phyloP scores from a whole-genome alignment of 2,888 invertebrate species.

The Drosophila meridiana region DNA sequence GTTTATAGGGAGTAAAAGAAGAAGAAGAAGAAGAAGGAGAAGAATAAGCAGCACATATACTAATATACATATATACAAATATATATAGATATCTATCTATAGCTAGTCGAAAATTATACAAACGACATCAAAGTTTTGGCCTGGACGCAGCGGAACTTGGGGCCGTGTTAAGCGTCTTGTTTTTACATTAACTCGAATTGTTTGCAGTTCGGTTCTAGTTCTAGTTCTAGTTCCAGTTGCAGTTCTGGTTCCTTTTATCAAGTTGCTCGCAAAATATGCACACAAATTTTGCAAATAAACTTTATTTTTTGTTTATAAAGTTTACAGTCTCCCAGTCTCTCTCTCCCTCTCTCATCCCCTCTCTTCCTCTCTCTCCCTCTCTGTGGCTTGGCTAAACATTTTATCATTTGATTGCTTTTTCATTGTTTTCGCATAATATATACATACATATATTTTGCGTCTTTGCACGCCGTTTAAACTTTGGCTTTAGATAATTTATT shows the following conservation, averaged over 20 bases:
- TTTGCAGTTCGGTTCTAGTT: slow-evolving; percentile 53
- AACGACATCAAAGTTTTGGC: slow-evolving; percentile 55
- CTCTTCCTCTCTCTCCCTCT: slow-evolving; percentile 4
- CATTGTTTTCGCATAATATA: slow-evolving; percentile 73
- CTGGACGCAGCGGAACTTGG: too few relatives aligned
- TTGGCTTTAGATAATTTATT: background rate
- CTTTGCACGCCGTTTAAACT: slow-evolving; percentile 38
- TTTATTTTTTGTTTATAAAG: slow-evolving; percentile 41
- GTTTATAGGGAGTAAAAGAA: slow-evolving; percentile 62
- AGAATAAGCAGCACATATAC: slow-evolving; percentile 7
- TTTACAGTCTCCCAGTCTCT: slow-evolving; percentile 42
- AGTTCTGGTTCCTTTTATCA: slow-evolving; percentile 27
- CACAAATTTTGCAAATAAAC: slow-evolving; percentile 34
- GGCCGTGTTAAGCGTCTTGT: slow-evolving; percentile 37
- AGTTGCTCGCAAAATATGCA: slow-evolving; percentile 47
- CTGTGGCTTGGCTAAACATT: slow-evolving; percentile 30
- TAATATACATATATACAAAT: background rate
- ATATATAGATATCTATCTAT: background rate
- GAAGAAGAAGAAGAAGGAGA: background rate
- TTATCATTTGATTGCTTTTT: slow-evolving; percentile 74
- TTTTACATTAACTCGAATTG: slow-evolving; percentile 75
- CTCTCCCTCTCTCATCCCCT: slow-evolving; percentile 9
- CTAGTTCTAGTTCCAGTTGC: slow-evolving; percentile 1
- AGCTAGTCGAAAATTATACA: slow-evolving; percentile 63
- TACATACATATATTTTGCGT: slow-evolving; percentile 22